phyloP scores from a whole-genome alignment of 2,113 vertebrate species.

The Apaloderma vittatum region DNA sequence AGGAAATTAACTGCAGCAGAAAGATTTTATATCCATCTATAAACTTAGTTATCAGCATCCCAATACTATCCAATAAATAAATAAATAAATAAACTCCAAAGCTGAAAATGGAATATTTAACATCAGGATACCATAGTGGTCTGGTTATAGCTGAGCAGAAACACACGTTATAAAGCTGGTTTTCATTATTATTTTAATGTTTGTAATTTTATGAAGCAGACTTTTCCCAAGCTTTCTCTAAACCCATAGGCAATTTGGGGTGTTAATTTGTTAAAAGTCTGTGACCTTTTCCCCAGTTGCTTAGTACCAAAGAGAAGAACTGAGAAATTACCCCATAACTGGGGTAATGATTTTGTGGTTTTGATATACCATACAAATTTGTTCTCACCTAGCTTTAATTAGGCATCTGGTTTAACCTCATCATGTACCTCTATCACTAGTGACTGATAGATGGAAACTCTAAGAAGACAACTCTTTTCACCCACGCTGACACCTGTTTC shows the following conservation, averaged over 20 bases:
- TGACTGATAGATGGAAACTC: not conserved
- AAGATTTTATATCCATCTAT: conserved; percentile 32
- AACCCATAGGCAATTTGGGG: not conserved
- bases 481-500: not conserved
- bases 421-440: not conserved
- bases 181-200: not conserved
- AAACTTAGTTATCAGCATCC: conserved; percentile 1
- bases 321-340: not conserved
- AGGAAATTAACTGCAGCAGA: conserved; percentile 24
- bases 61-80: conserved; percentile 9
- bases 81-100: not conserved
- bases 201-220: not conserved
- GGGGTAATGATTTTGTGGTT: not conserved
- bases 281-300: not conserved
- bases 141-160: not conserved
- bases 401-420: not conserved
- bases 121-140: not conserved
- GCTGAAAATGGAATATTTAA: conserved; percentile 13
- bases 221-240: not conserved
- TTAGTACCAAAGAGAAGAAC: not conserved
- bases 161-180: not conserved
- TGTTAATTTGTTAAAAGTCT: not conserved
- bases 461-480: not conserved
- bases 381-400: not conserved
- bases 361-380: not conserved